phyloP scores from a whole-genome alignment of 2,113 vertebrate species.

The Cynocephalus volans region DNA sequence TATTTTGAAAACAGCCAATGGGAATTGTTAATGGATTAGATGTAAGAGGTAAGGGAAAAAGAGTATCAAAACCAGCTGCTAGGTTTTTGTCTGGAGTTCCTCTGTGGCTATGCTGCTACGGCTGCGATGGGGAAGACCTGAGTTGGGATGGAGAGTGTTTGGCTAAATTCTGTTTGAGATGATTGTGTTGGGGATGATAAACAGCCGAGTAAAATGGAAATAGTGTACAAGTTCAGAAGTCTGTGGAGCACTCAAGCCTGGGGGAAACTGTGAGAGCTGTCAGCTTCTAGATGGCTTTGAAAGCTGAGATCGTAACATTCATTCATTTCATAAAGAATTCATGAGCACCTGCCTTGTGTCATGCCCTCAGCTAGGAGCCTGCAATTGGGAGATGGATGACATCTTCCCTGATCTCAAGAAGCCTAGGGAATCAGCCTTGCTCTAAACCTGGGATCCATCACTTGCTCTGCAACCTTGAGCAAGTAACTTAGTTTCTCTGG shows the following conservation, averaged over 20 bases:
- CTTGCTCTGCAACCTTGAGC: background rate
- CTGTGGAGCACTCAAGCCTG: background rate
- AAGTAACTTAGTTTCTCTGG: background rate
- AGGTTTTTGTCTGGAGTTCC: background rate
- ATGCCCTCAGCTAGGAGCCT: background rate
- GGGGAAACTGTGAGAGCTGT: accelerated
- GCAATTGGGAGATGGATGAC: background rate
- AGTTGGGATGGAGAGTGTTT: too few relatives aligned
- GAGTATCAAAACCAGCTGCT: accelerated
- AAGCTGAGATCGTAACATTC: background rate
- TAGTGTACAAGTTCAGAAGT: background rate
- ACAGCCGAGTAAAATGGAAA: background rate
- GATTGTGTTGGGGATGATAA: background rate
- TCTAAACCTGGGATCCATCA: background rate
- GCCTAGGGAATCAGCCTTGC: background rate
- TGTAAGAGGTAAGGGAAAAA: accelerated
- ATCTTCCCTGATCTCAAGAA: background rate
- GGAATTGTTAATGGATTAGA: background rate
- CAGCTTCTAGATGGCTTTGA: background rate
- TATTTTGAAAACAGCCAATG: background rate
- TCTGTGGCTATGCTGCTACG: background rate
- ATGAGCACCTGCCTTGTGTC: background rate
- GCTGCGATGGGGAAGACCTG: accelerated
- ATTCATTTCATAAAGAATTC: background rate
- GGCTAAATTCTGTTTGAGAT: background rate